Percentiles rank a stretch among this genome's conserved stretches.
Evolutionary conservation across 2,113 vertebrate species (phyloP).

Genomic region (Sceloporus undulatus): DNA sequence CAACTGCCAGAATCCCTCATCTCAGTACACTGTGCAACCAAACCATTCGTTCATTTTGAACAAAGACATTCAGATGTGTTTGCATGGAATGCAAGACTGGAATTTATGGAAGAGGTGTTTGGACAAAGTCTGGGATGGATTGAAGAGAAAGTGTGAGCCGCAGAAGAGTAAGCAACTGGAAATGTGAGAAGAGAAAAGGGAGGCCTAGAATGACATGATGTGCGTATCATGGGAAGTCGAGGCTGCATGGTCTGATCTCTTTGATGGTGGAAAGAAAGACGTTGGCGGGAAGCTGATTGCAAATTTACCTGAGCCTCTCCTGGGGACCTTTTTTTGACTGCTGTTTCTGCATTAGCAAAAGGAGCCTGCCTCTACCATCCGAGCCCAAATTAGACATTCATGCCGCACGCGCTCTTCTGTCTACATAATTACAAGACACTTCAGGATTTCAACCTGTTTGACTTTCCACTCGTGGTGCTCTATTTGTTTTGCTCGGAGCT

Average conservation of each 20-base stretch:
- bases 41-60: too few relatives aligned
- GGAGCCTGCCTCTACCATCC: neutral
- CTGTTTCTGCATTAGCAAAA: too few relatives aligned
- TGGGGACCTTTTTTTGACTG: neutral
- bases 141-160: too few relatives aligned
- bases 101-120: too few relatives aligned
- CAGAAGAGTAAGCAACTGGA: neutral
- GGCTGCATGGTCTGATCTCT: neutral
- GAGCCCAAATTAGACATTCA: neutral
- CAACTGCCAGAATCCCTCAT: too few relatives aligned
- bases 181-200: too few relatives aligned
- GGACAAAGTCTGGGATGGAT: too few relatives aligned
- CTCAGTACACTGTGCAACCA: too few relatives aligned
- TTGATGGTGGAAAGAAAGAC: neutral
- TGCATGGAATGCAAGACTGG: too few relatives aligned
- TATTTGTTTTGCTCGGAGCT: neutral
- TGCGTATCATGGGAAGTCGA: neutral
- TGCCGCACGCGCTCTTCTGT: neutral
- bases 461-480: neutral
- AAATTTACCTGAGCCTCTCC: neutral
- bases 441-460: neutral
- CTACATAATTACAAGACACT: neutral
- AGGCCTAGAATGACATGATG: neutral
- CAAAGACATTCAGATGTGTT: too few relatives aligned
- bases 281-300: neutral